Evolutionary conservation across 2,888 invertebrate genomes (phyloP).

Genomic region (Tenthredo livida): DNA sequence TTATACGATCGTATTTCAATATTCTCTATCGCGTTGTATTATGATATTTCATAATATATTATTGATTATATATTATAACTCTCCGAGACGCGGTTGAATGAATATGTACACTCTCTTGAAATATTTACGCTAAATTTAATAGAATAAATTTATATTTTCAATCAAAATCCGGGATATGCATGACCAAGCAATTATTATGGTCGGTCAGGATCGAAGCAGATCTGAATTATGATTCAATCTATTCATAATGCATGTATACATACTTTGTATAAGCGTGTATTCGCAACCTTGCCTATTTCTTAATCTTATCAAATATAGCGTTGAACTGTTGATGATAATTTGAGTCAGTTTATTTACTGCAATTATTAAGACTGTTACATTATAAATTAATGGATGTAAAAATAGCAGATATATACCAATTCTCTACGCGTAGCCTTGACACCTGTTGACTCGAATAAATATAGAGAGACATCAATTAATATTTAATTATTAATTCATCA

Average conservation of each 20-base stretch:
- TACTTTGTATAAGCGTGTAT: background rate
- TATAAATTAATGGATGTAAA: background rate
- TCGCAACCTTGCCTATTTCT: background rate
- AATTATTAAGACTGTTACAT: background rate
- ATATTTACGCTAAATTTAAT: no score
- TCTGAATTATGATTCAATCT: background rate
- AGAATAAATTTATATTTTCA: background rate
- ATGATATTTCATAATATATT: background rate
- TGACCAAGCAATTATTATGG: background rate
- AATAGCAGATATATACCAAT: background rate
- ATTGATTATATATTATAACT: background rate
- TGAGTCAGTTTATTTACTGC: background rate
- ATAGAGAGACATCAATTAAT: background rate
- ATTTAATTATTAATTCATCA: conserved; percentile 9
- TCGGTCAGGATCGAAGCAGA: background rate
- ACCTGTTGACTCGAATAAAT: conserved; percentile 41
- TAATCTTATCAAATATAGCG: background rate
- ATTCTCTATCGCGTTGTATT: background rate
- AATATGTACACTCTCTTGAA: background rate
- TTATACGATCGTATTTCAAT: background rate
- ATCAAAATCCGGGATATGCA: background rate
- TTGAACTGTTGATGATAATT: background rate
- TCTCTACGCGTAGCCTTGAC: conserved; percentile 24
- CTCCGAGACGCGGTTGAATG: background rate
- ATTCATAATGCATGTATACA: no score